Evolutionary conservation across 2,797 vertebrate genomes (phyloP), one percentile per base, ranked within the genome.

Genomic region (Tragopan temminckii): DNA sequence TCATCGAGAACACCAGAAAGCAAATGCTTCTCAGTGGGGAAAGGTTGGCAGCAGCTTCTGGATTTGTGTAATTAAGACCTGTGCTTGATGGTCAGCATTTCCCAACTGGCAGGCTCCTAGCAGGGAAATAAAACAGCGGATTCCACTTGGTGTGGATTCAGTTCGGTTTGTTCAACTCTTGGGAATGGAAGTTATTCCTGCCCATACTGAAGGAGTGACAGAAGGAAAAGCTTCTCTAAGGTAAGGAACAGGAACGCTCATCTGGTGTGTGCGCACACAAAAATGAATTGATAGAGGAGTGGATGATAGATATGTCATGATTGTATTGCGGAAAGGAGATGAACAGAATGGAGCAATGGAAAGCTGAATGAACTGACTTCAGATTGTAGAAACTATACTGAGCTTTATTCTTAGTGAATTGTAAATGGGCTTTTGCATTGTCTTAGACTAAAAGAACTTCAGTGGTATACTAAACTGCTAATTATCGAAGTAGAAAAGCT

Each of bases 1-100:
- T 96, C 94, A 96, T 92, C 95, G 64, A 94, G 63, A 96, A 95
- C 90, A 85, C 91, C 93, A 80, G 92, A 97, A 97, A 95, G 94
- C 95, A 95, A 97, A 96, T 90, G 87, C 75, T 95, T 96, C 96
- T 97, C 94, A 93, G 74, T 95, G 95, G 92, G 90, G 86, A 96
- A 86, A 94, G 80, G 90, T 86, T 96, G 97, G 94, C 94, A 97
- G 71, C 85, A 81, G 91, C 72, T 94, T 91, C 87, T 92, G 96
- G 95, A 89, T 97, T 92, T 92, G 85, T 90, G 55, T 89, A 95
- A 92, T 94, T 96, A 95, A 96, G 95, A 91, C 91, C 84, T 85
- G 84, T 66, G 87, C 70, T 95, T 96, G 95, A 81, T 91, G 83
- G 90, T 97, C 93, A 97, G 95, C 64, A 0, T 94, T 95, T 95